phyloP scores from a whole-genome alignment of 2,888 invertebrate species.

The Kryphioiulus occultus region DNA sequence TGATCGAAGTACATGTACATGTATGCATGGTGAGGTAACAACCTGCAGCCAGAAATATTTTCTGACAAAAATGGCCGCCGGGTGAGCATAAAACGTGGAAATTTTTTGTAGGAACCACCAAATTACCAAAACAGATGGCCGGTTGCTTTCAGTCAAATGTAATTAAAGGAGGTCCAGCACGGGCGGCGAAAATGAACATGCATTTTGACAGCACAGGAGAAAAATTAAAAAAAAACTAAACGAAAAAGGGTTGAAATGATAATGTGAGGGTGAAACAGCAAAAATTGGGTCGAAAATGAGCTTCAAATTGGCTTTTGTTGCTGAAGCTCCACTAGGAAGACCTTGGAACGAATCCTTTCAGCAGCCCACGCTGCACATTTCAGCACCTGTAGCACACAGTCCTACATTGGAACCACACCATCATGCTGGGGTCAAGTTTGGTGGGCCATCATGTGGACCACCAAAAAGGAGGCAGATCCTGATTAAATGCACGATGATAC shows the following conservation, averaged over 20 bases:
- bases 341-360: neutral
- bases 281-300: neutral
- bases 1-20: neutral
- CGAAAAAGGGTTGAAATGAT: neutral
- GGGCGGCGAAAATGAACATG: neutral
- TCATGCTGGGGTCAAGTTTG: neutral
- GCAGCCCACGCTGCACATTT: neutral
- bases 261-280: neutral
- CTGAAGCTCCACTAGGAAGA: neutral
- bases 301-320: neutral
- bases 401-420: neutral
- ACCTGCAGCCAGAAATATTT: neutral
- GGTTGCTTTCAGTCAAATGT: neutral
- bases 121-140: neutral
- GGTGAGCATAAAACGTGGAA: neutral
- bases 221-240: neutral
- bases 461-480: neutral
- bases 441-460: neutral
- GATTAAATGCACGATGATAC: neutral
- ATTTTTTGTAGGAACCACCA: neutral
- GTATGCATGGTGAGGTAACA: conserved; percentile 4
- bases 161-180: neutral
- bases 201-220: neutral
- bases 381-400: neutral
- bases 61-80: neutral